phyloP scores from a whole-genome alignment of 2,113 vertebrate genomes.

The Lycaon pictus region DNA sequence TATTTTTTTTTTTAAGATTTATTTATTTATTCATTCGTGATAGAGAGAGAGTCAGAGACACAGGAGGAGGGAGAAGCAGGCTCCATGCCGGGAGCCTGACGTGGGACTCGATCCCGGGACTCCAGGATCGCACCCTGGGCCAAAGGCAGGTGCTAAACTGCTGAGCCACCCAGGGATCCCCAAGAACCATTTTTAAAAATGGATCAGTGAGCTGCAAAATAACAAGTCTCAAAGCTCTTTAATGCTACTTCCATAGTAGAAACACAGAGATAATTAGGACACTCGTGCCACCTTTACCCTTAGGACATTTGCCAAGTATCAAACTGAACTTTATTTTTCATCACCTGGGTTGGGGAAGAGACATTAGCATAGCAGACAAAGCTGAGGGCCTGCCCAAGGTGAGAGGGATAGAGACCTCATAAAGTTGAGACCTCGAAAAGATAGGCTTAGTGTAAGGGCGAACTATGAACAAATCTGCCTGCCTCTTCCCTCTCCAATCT shows the following conservation, averaged over 20 bases:
- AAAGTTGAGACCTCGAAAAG: neutral
- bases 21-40: no score
- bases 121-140: no score
- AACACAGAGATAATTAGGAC: neutral
- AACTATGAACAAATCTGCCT: neutral
- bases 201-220: neutral
- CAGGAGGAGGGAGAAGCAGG: no score
- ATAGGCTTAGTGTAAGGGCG: no score
- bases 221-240: neutral
- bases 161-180: no score
- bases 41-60: no score
- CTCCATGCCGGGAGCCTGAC: no score
- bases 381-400: neutral
- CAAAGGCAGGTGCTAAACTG: no score
- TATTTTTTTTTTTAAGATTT: no score
- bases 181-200: neutral
- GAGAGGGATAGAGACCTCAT: neutral
- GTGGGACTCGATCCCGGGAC: no score
- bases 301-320: neutral
- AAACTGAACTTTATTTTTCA: neutral
- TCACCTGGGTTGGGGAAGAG: neutral
- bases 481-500: neutral
- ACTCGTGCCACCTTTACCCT: neutral
- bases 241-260: neutral
- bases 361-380: neutral